These are phyloP conservation scores for Pogonocherus hispidulus DNA, from an alignment of 2,888 invertebrate genomes.

Conservation along the genomic window DNA sequence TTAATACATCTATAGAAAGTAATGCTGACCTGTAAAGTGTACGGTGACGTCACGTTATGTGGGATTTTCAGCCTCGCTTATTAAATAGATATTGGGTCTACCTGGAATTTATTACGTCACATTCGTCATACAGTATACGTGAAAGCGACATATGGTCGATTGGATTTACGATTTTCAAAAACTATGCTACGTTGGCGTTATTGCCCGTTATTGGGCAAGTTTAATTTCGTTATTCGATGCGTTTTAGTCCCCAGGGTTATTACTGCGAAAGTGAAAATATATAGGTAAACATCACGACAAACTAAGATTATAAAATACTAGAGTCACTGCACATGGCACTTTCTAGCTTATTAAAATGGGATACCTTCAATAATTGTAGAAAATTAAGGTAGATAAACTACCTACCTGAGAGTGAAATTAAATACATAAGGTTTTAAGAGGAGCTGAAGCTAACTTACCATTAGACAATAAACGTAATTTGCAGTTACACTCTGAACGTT, in stretches of 20 bases:
- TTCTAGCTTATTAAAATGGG: no score
- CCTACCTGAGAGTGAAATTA: no score
- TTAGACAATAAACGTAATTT: no score
- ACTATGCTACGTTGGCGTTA: constrained; percentile 1
- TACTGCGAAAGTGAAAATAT: not conserved
- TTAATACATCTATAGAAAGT: constrained; percentile 28
- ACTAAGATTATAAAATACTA: no score
- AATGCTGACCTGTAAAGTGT: constrained; percentile 11
- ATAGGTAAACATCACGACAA: no score
- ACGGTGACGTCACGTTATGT: constrained; percentile 34
- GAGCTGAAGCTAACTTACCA: no score
- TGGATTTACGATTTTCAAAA: constrained; percentile 18
- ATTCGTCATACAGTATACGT: constrained; percentile 1
- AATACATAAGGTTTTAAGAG: no score
- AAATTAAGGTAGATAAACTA: no score
- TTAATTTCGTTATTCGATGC: not conserved
- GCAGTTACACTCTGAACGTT: no score
- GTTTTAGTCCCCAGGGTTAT: not conserved
- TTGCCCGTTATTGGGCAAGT: not conserved
- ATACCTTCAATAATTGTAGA: no score
- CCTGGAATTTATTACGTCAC: constrained; percentile 31
- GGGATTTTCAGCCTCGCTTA: constrained; percentile 40
- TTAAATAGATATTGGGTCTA: constrained; percentile 33
- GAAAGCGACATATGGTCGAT: constrained; percentile 28
- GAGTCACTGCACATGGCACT: no score